phyloP scores from a whole-genome alignment of 35 echinoderm and acorn worm species.

The Apostichopus parvimensis region DNA sequence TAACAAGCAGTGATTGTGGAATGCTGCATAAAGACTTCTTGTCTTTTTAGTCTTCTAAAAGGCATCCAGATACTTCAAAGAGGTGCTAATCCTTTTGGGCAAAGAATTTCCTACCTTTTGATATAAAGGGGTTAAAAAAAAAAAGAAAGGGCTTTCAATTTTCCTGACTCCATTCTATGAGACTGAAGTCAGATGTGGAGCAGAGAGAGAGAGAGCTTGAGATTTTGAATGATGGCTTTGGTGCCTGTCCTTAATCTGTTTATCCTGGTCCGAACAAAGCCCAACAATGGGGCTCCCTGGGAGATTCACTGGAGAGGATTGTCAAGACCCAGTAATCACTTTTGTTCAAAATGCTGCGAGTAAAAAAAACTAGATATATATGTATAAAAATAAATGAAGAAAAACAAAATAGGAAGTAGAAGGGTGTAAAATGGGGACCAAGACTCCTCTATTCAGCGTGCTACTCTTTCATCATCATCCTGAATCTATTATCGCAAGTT shows the following conservation, averaged over 20 bases:
- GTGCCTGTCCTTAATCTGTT: not conserved
- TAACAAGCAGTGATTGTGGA: conserved; percentile 3
- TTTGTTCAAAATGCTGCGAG: not conserved
- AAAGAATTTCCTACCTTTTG: not conserved
- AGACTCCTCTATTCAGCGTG: not conserved
- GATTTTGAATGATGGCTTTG: not conserved
- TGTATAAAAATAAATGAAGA: not conserved
- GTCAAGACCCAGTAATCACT: not conserved
- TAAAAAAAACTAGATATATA: not conserved
- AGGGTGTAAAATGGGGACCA: not conserved
- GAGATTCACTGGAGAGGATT: not conserved
- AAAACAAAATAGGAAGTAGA: not conserved
- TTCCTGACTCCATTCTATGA: too few relatives aligned
- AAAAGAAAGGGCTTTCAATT: too few relatives aligned
- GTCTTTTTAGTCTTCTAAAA: not conserved
- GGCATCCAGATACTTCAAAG: not conserved
- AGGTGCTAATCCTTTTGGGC: not conserved
- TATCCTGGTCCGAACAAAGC: not conserved
- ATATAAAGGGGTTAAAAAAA: too few relatives aligned
- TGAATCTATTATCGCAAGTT: not conserved
- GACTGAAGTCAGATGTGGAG: not conserved
- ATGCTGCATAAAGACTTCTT: not conserved
- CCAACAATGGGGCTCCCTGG: not conserved
- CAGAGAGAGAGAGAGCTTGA: not conserved
- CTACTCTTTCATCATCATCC: not conserved